Evolutionary conservation across 2,113 vertebrate species (phyloP), one percentile per base, ranked within the genome.

Genomic region (Sphyrna mokarran): DNA sequence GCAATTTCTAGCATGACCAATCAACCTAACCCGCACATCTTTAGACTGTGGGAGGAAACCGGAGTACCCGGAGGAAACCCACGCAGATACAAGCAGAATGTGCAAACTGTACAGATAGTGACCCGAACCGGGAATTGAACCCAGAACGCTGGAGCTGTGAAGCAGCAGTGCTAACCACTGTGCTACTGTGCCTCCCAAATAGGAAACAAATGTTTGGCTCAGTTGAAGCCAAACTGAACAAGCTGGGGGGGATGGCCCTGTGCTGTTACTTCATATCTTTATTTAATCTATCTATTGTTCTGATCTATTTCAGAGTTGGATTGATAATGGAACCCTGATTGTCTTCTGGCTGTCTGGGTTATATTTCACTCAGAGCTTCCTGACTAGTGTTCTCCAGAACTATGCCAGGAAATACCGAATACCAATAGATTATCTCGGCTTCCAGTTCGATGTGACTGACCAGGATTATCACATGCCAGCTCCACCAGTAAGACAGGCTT

Each of bases 311-410:
- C 95, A 96, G 96, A 96, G 76, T 22, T 96, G 96, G 96, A 96
- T 96, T 72, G 43, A 95, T 80, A 66, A 87, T 5, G 96, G 96
- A 48, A 95, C 72, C 80, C 96, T 96, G 68, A 94, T 93, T 10
- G 96, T 96, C 8, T 96, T 96, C 95, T 96, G 96, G 96, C 96
- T 96, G 87, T 96, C 96, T 66, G 96, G 96, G 14, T 96, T 96
- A 91, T 96, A 70, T 76, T 96, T 96, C 37, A 96, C 96, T 0
- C 96, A 96, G n/a, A 95, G 94, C 54, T 96, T 96, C 95, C 96
- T 96, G 69, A 96, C 96, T 6, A 96, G 96, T 68, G 96, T 95
- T 1, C 89, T 96, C 68, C 96, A 96, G 96, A 96, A 96, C 95
- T 96, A 96, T 69, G 96, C 96, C 40, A 91, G 96, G 80, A 96